Percentiles rank a stretch among this genome's conserved stretches.
Conservation (phyloP, 1,140 invertebrate species). For the Apocrypta bakeri region DNA sequence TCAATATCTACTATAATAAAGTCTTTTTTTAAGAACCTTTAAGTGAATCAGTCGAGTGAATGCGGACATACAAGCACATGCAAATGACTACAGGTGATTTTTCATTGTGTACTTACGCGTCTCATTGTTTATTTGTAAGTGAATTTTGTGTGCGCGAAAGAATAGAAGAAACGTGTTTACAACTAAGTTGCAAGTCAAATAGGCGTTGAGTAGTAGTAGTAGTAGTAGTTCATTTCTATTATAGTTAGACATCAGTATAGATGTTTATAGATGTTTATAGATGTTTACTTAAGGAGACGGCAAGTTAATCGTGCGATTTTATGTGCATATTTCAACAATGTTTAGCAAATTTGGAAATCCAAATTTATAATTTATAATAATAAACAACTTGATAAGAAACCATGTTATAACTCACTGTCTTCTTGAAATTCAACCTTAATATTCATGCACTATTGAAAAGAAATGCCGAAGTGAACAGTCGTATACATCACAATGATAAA, state of each 20-base stretch:
- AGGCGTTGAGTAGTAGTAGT: too few species aligned
- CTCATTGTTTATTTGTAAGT: not conserved
- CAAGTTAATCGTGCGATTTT: not conserved
- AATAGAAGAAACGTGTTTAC: not conserved
- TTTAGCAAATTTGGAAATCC: too few species aligned
- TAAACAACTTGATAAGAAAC: too few species aligned
- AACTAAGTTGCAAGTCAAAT: too few species aligned
- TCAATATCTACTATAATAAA: too few species aligned
- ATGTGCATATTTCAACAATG: too few species aligned
- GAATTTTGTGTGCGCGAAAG: not conserved
- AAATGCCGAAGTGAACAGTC: slow-evolving; percentile 4
- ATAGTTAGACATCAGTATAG: too few species aligned
- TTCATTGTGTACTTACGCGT: not conserved
- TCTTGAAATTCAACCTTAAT: slow-evolving; percentile 13
- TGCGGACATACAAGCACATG: slow-evolving; percentile 37
- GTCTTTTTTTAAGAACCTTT: not conserved
- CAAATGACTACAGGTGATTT: slow-evolving; percentile 3
- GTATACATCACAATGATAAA: slow-evolving; percentile 16
- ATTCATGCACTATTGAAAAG: slow-evolving; percentile 24
- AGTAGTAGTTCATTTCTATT: too few species aligned
- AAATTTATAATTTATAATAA: too few species aligned
- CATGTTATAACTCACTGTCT: not conserved
- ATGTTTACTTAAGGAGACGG: slow-evolving; percentile 14
- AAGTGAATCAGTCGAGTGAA: not conserved
- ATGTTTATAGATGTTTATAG: not conserved